These are phyloP conservation scores for Orthosia incerta DNA, from an alignment of 2,888 invertebrate genomes.

Conservation along the genomic window DNA sequence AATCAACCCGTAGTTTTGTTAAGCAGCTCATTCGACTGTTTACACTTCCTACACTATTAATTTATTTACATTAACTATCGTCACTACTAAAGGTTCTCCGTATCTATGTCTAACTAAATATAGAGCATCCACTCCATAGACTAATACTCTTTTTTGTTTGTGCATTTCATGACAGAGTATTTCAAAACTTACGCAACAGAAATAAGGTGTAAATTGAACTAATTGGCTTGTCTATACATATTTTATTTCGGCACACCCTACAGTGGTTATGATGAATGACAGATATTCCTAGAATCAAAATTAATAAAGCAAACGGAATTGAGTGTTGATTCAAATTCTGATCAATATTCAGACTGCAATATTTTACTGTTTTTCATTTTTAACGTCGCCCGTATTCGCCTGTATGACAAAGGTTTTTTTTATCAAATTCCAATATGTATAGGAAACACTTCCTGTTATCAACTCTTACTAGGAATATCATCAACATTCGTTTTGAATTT, in stretches of 20 bases:
- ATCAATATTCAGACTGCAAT: background rate
- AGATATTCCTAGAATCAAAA: background rate
- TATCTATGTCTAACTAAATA: slow-evolving; percentile 28
- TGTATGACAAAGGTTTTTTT: background rate
- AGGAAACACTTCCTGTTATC: background rate
- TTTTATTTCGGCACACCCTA: slow-evolving; percentile 13
- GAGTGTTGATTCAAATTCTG: background rate
- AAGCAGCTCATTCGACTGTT: slow-evolving; percentile 17
- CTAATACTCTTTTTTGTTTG: slow-evolving; percentile 13
- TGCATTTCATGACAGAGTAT: slow-evolving; percentile 9
- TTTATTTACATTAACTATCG: slow-evolving; percentile 21
- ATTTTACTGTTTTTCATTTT: background rate
- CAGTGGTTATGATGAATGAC: slow-evolving; percentile 6
- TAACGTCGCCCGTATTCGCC: background rate
- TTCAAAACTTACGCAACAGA: background rate
- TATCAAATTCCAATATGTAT: background rate
- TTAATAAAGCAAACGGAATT: background rate
- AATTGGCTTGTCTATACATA: background rate
- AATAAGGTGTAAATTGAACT: slow-evolving; percentile 21
- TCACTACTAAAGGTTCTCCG: slow-evolving; percentile 11
- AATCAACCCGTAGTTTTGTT: slow-evolving; percentile 22
- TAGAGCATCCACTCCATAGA: background rate
- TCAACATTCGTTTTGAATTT: background rate
- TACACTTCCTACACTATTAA: slow-evolving; percentile 12
- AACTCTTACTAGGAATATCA: background rate